Evolutionary conservation across 2,888 invertebrate genomes (phyloP).

Genomic region (Dolomedes plantarius): DNA sequence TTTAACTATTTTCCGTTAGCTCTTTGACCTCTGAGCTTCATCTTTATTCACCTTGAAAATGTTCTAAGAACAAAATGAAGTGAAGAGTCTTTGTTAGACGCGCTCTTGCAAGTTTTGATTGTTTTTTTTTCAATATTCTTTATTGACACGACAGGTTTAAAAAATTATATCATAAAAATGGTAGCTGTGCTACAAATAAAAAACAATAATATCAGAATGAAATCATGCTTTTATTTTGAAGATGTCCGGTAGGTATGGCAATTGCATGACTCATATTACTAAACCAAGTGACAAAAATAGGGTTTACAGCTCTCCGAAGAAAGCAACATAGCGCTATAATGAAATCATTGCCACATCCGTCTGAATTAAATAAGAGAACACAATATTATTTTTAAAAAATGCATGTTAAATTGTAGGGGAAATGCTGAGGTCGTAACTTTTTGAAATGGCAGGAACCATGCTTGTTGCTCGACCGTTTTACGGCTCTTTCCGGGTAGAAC

Average conservation of each 20-base stretch:
- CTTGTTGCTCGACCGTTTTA: conserved; percentile 38
- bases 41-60: background rate
- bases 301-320: background rate
- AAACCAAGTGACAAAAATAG: background rate
- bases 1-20: background rate
- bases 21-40: background rate
- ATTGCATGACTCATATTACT: background rate
- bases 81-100: no score
- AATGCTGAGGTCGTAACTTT: background rate
- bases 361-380: background rate
- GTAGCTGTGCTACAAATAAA: no score
- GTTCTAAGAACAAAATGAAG: no score
- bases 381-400: background rate
- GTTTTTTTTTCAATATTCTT: no score
- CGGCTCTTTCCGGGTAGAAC: conserved; percentile 47
- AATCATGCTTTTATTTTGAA: no score
- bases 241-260: no score
- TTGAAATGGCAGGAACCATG: background rate
- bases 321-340: no score
- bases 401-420: background rate
- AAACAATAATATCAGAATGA: no score
- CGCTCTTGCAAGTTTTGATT: no score
- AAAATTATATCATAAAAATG: no score
- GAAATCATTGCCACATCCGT: background rate
- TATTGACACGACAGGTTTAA: no score